Evolutionary conservation across 2,113 vertebrate species (phyloP).

Genomic region (Anser brachyrhynchus): DNA sequence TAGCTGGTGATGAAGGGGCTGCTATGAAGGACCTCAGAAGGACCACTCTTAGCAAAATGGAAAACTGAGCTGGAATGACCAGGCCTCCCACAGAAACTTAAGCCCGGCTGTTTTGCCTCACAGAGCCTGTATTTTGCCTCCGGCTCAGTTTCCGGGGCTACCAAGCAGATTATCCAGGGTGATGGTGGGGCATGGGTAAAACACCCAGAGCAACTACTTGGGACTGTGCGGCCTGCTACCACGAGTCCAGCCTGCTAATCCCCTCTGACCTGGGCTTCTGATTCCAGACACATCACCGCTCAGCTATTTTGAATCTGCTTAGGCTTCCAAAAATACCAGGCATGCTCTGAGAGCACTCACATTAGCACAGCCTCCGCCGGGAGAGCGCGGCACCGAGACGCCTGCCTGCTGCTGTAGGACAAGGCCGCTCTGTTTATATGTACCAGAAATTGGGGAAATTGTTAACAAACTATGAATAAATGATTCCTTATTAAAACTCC

Average conservation of each 20-base stretch:
- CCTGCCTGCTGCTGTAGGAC: accelerated
- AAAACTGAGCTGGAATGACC: not conserved
- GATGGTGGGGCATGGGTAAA: not conserved
- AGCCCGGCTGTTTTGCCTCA: not conserved
- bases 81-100: not conserved
- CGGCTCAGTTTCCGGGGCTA: not conserved
- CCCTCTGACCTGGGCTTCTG: not conserved
- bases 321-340: slow-evolving; percentile 21
- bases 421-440: accelerated
- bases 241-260: not conserved
- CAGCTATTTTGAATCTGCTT: slow-evolving; percentile 32
- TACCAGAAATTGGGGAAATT: not conserved
- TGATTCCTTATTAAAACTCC: not conserved
- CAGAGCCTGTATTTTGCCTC: not conserved
- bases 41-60: not conserved
- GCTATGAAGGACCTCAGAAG: not conserved
- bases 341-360: not conserved
- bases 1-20: accelerated
- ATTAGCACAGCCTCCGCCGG: not conserved
- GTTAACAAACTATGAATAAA: not conserved
- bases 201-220: not conserved
- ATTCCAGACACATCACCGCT: not conserved
- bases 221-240: not conserved
- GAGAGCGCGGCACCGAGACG: accelerated
- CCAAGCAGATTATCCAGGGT: not conserved